Base-by-base conservation (phyloP, 2,888 invertebrate species). In the Eubasilissa splendida region DNA sequence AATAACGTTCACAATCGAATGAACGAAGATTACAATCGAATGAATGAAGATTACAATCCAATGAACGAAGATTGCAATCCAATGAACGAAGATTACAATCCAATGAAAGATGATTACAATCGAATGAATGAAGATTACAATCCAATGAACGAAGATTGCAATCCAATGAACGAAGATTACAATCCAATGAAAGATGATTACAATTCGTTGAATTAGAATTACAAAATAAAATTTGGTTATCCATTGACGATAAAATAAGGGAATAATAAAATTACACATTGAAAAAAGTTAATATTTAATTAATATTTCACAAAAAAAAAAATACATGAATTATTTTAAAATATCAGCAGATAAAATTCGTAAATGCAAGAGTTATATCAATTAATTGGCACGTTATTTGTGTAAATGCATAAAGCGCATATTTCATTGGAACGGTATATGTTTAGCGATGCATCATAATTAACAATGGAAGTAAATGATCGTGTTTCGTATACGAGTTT, bases 291-390 rank as follows among this genome's bases (percentile, higher is more conserved):
- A 5, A 7, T 31, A 11, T 63, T 63, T 63, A 63, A 33, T 63
- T 63, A 33, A 63, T 31, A 63, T 63, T 63, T 63, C 63, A 63
- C 63, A 63, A 63, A 63, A 63, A 63, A 63, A 63, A 63, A 33
- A 12, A 33, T 63, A 63, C 12, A 63, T 33, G 33, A 12, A 63
- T 63, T 33, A 63, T 63, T 63, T 22, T 31, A 63, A 33, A 63
- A 42, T 42, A 42, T 63, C 42, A 33, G 63, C 63, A 12, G 63
- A 31, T 33, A 63, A 63, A 33, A 31, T 31, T 63, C 42, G 31
- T 63, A 42, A 42, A 42, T 42, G 42, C 42, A 42, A 42, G 7
- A 42, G 42, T 5, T 33, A 70, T 70, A 50, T 50, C 14, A 52
- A 70, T 12, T 50, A 70, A 63, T 63, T 63, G 63, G 63, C 63